Base-by-base conservation (phyloP, 2,797 vertebrate species). In the Urocyon cinereoargenteus region DNA sequence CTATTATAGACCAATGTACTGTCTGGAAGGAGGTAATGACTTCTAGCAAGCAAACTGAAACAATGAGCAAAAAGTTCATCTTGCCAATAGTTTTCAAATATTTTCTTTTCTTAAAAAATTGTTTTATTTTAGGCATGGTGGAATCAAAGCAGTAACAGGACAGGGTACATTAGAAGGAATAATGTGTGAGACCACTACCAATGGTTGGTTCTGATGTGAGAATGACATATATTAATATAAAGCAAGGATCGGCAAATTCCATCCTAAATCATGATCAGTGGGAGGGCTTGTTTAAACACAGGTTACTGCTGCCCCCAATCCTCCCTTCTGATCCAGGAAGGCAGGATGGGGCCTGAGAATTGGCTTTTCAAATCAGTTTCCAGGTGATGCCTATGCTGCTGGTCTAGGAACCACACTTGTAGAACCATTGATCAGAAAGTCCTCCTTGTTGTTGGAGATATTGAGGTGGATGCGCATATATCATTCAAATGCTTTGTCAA, bases 181-280 rank as follows among this genome's bases (percentile, higher is more conserved):
- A 31, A 49, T 7, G 70, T 45, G 28, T 8, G 55, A 55, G 3
- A 55, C 45, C 22, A 6, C 45, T 16, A 34, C 22, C 9, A 4
- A 34, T 0, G 6, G 31, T 62, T 14, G 15, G 53, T 3, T 87
- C 68, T 57, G 24, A 62, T 0, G 4, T 16, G n/a, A n/a, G 18
- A 1, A 3, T 21, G n/a, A 73, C 45, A 73, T 5, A 13, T 40
- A 21, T 45, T 45, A 45, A 45, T 5, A n/a, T 14, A 51, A 79
- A 72, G 31, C 26, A 70, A 51, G 40, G 26, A 26, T 14, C 28
- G 10, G 22, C 79, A 51, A 28, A 55, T 34, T 55, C 12, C 5
- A 53, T 55, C 45, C 11, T 8, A 3, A 26, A 31, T 19, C 66
- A 59, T 1, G 0, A 4, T 3, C 15, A 62, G 3, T 3, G 3